These are phyloP conservation scores for Holothuria scabra DNA, from an alignment of 53 echinoderm and acorn worm species.

Conservation along the genomic window DNA sequence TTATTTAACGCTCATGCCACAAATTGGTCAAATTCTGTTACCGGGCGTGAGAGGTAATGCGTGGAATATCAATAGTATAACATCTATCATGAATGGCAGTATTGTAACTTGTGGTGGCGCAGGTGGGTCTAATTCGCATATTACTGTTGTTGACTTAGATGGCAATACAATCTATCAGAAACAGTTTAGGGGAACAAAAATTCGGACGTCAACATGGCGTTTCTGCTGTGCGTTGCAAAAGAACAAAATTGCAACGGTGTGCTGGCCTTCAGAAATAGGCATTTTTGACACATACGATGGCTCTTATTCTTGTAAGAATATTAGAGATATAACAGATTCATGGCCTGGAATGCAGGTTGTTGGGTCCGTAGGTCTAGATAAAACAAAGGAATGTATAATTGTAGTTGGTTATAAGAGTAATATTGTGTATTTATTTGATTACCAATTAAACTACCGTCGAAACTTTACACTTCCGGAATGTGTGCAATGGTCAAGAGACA, in stretches of 20 bases:
- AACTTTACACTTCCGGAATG: not conserved
- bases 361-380: not conserved
- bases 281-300: not conserved
- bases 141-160: not conserved
- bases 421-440: slow-evolving; percentile 12
- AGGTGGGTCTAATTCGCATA: not conserved
- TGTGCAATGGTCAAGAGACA: not conserved
- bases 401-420: not conserved
- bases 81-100: not conserved
- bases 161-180: not conserved
- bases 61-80: not conserved
- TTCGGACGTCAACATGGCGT: not conserved
- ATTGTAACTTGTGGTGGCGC: not conserved
- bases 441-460: not conserved
- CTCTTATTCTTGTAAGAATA: not conserved
- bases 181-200: no score
- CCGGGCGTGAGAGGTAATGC: not conserved
- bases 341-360: not conserved
- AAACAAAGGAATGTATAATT: not conserved
- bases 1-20: no score
- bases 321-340: not conserved
- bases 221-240: not conserved
- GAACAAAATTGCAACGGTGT: not conserved
- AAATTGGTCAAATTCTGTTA: not conserved
- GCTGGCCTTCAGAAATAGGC: slow-evolving; percentile 3